Evolutionary conservation across 1,140 invertebrate species (phyloP), one percentile per base, ranked within the genome.

Genomic region (Araneus ventricosus): DNA sequence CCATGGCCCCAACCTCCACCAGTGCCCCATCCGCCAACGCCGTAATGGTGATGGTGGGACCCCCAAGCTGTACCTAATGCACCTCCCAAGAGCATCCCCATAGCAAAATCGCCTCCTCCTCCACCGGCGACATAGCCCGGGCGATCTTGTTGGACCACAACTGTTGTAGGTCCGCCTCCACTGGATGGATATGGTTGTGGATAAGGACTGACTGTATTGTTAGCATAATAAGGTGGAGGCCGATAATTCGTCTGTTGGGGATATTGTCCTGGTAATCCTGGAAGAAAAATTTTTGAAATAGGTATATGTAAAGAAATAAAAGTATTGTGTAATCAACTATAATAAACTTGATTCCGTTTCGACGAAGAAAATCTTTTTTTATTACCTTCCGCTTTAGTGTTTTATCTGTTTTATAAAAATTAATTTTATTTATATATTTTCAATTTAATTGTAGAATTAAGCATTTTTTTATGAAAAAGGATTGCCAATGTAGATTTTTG

Each of bases 1-100:
- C 37, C 87, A 45, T 80, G 59, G 3, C 52, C 20, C 45, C 85
- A 57, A 34, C 70, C 67, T 2, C 86, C 75, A 34, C 92, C 91
- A 2, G 67, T 10, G 0, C 92, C 92, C n/a, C 30, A 67, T 4
- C 92, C 92, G 4, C 39, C 39, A 4, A 80, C 59, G n/a, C 22
- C 59, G 8, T 82, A 82, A 70, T 70, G 14, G 34, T 59, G 52
- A 37, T 82, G 34, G 6, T 20, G 20, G 4, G 34, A 24, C 5
- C 92, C 92, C 92, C 67, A 80, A 4, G 87, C 27, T 17, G 92
- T 93, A 17, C 92, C 92, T 17, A 88, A 8, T 3, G 70, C 92
- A 20, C 92, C 92, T 0, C 92, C 92, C 57, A 89, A 8, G 24
- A 93, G 70, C 92, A 93, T 93, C 4, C 92, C 92, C 92, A 93